Base-by-base conservation (phyloP, 2,888 invertebrate species). In the Lissonota sp. region DNA sequence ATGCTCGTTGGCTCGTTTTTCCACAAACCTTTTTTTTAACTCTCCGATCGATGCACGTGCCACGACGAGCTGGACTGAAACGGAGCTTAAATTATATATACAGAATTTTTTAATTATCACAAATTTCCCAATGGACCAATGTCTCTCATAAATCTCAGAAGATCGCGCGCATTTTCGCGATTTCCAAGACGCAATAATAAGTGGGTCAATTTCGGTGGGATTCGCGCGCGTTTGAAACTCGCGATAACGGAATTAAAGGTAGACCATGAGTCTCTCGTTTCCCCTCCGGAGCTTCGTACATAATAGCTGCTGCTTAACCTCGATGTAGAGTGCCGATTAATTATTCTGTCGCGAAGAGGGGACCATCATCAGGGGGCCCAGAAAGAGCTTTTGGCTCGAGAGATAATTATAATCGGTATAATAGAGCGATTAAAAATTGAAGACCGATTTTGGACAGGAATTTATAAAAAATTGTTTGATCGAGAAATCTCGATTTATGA, bases 291-390 rank as follows among this genome's bases (percentile, higher is more conserved):
- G 10, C 6, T 49, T 8, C 44, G 3, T 26, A 26, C 26, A 26
- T 26, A 26, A 26, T 26, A 26, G 14, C 63, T 63, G 16, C 49
- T 64, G 49, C 37, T 64, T 51, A 69, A 57, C 44, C 55, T n/a
- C 67, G 67, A 55, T 69, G 14, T 53, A 53, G 55, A 55, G 44
- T 37, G 55, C 42, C 55, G 26, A 57, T 69, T 57, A 69, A 69
- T 69, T 57, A 57, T 46, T 57, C 26, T 42, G 42, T 39, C 5
- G 39, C 37, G n/a, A 40, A n/a, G 39, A 39, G 39, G 6, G 10
- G 12, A 42, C n/a, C 10, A n/a, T n/a, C n/a, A n/a, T n/a, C n/a
- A 42, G 37, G 0, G 14, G 4, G 62, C 14, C 7, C 8, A 5
- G 44, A 46, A 26, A 8, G 10, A 3, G 26, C 26, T 26, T 26